Base-by-base conservation (phyloP, 1,140 invertebrate genomes). In the Prorops nasuta region DNA sequence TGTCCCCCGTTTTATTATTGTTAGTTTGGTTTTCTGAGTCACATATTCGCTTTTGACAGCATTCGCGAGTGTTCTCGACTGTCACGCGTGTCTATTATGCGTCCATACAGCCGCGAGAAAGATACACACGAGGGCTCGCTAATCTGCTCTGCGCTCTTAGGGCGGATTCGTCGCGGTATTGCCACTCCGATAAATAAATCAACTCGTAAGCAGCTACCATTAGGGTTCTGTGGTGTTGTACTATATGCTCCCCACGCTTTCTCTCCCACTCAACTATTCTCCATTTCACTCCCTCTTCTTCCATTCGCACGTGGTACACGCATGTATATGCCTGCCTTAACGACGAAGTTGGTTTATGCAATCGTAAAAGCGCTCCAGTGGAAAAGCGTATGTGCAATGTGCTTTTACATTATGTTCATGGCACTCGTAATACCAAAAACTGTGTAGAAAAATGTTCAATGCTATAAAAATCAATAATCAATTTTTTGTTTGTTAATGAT, bases 121-220 rank as follows among this genome's bases (percentile, higher is more conserved):
- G 58, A 62, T 62, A 62, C 58, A 62, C 59, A 61, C 31, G 31
- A 22, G 49, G 17, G 18, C n/a, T 36, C 15, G 46, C 42, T 63
- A 62, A 63, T 63, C 60, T 56, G 59, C 45, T 46, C n/a, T n/a
- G 20, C 49, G 59, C 59, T 61, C 55, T 56, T 55, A 58, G 62
- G 61, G 61, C 56, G 54, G 36, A 64, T 64, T 58, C 62, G 61
- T 54, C 61, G 61, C 49, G 62, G 61, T 57, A 63, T 60, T 58
- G 61, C 60, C 60, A 57, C 62, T 57, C 48, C 49, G 61, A 64
- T 64, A 64, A 64, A 64, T 64, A 64, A 64, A 64, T 64, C 62
- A 64, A 60, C 61, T 58, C 61, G 57, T 64, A 64, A 64, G 62
- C 61, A 64, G 62, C 54, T 49, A 54, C 56, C 55, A 63, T 63